A percentile compares a stretch with the other conserved stretches of the same genome.
Evolutionary conservation across 35 echinoderm and acorn worm species (phyloP).

Genomic region (Ophiothrix spiculata): DNA sequence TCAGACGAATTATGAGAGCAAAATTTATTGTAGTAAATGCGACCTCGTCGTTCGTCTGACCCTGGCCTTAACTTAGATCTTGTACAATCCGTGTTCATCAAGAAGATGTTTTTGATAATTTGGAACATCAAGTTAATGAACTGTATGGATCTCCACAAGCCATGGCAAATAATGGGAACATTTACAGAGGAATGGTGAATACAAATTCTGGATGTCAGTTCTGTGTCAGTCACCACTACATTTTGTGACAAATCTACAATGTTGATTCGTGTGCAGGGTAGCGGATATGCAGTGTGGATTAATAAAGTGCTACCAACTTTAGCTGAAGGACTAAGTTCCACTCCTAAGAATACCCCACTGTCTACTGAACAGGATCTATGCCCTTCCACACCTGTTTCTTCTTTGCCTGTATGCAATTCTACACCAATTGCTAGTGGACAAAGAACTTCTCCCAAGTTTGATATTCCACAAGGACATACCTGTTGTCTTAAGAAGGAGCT

Average conservation of each 20-base stretch:
- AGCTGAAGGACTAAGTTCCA: not conserved
- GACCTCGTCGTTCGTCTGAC: too few species aligned
- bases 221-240: not conserved
- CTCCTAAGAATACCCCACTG: too few species aligned
- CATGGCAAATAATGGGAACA: not conserved
- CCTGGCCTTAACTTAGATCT: too few species aligned
- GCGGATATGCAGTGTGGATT: not conserved
- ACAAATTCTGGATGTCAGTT: not conserved
- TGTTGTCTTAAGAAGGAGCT: not conserved
- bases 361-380: too few species aligned
- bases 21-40: too few species aligned
- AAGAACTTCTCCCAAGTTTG: too few species aligned
- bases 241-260: not conserved
- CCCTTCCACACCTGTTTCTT: too few species aligned
- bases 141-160: not conserved
- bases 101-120: not conserved
- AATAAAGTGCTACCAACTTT: not conserved
- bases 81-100: not conserved
- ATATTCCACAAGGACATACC: too few species aligned
- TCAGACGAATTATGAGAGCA: too few species aligned
- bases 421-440: too few species aligned
- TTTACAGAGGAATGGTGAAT: not conserved
- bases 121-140: not conserved
- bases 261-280: not conserved
- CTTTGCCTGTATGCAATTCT: too few species aligned